A percentile compares a stretch with the other conserved stretches of the same genome.
These are phyloP conservation scores for Ormyrus rosae DNA, from an alignment of 2,888 invertebrate genomes.

Conservation along the genomic window DNA sequence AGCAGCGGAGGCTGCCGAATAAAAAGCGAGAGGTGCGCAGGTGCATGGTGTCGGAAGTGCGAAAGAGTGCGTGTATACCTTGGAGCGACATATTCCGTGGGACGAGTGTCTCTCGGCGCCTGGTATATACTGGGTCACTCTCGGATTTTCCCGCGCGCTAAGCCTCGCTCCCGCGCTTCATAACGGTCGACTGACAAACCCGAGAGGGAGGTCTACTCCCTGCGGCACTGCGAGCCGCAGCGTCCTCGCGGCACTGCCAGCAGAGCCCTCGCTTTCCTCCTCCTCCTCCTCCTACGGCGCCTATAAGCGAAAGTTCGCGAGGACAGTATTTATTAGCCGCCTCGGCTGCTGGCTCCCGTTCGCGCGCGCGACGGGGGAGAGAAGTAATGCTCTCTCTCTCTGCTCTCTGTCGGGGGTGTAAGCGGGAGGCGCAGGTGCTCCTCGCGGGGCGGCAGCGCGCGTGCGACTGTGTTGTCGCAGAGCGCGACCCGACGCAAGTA, in stretches of 20 bases:
- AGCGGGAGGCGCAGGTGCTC: not conserved
- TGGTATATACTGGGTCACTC: not conserved
- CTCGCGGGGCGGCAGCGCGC: conserved; percentile 60
- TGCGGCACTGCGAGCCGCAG: too few relatives aligned
- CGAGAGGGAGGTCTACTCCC: too few relatives aligned
- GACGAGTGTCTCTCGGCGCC: too few relatives aligned
- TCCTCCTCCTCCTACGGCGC: not conserved
- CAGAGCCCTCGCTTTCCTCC: too few relatives aligned
- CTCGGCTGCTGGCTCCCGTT: too few relatives aligned
- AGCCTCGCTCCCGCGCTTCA: conserved; percentile 1
- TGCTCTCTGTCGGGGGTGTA: not conserved
- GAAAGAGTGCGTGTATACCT: conserved; percentile 10
- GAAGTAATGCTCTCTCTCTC: too few relatives aligned
- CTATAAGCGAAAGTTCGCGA: too few relatives aligned
- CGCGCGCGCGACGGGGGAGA: too few relatives aligned
- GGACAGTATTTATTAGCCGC: too few relatives aligned
- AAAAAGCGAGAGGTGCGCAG: too few relatives aligned
- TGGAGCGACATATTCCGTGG: conserved; percentile 30
- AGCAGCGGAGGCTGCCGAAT: too few relatives aligned
- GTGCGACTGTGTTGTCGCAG: conserved; percentile 72
- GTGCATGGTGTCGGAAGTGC: not conserved
- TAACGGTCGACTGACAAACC: not conserved
- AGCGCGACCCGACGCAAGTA: conserved; percentile 61
- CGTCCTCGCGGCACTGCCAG: too few relatives aligned
- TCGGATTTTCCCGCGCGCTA: conserved; percentile 11